A percentile compares a stretch with the other conserved stretches of the same genome.
These are phyloP conservation scores for Taenaris catops DNA, from an alignment of 2,888 invertebrate species.

Conservation along the genomic window DNA sequence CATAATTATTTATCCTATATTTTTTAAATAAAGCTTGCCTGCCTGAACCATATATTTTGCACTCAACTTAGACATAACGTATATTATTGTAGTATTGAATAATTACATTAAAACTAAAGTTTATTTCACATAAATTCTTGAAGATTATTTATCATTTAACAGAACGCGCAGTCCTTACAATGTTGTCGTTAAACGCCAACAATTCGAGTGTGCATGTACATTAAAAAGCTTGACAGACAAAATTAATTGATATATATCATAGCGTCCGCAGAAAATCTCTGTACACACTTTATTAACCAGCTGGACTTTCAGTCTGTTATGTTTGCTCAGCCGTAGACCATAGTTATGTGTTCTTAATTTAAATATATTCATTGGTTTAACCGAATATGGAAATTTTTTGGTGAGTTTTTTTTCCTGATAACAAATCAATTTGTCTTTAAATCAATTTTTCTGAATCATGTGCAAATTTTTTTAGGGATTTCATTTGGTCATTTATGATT, in stretches of 20 bases:
- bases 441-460: no score
- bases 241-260: conserved; percentile 66
- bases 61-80: no score
- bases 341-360: conserved; percentile 17
- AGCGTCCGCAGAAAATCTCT: conserved; percentile 42
- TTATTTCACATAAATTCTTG: no score
- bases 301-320: conserved; percentile 22
- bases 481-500: no score
- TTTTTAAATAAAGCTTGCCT: no score
- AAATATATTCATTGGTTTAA: not conserved
- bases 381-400: conserved; percentile 14
- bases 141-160: no score
- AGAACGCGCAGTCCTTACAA: not conserved
- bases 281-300: conserved; percentile 36
- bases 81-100: no score
- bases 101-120: no score
- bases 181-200: conserved; percentile 4
- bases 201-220: conserved; percentile 10
- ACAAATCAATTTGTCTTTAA: no score
- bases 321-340: conserved; percentile 16
- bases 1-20: no score
- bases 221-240: conserved; percentile 40
- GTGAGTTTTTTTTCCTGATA: conserved; percentile 18
- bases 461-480: no score
- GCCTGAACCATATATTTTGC: no score